These are phyloP conservation scores for Paramisgurnus dabryanus DNA, from an alignment of 2,113 vertebrate species.

Conservation along the genomic window DNA sequence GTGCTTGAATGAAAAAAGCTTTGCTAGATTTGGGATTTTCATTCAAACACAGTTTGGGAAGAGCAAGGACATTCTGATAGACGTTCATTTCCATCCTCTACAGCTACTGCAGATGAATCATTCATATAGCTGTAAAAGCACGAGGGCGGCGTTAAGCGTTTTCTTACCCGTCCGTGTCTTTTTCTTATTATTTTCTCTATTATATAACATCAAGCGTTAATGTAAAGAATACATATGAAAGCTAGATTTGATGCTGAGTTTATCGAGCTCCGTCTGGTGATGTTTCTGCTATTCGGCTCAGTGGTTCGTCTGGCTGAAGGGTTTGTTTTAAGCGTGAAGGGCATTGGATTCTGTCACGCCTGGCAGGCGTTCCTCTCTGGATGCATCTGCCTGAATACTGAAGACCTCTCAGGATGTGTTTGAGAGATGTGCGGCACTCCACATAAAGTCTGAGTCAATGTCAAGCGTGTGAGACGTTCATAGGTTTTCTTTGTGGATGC, in stretches of 20 bases:
- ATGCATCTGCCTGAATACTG: conserved; percentile 32
- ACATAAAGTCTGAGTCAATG: conserved; percentile 1
- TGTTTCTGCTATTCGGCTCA: neutral
- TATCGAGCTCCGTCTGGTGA: neutral
- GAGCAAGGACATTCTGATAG: conserved; percentile 10
- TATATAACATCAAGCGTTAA: neutral
- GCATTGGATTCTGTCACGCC: conserved; percentile 32
- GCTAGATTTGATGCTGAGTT: neutral
- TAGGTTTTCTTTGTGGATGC: conserved; percentile 6
- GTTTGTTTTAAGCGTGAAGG: conserved; percentile 47
- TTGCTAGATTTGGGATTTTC: neutral
- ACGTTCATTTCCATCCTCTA: conserved; percentile 20
- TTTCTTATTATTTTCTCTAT: neutral
- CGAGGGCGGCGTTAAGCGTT: neutral
- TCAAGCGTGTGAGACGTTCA: conserved; percentile 8
- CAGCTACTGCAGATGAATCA: conserved; percentile 46
- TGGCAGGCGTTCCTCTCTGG: conserved; percentile 5
- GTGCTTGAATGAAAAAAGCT: neutral
- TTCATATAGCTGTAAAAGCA: conserved; percentile 33
- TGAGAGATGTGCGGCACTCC: neutral
- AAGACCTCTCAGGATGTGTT: conserved; percentile 7
- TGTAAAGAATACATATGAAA: neutral
- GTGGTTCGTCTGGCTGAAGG: conserved; percentile 13
- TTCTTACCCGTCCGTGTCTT: conserved; percentile 2
- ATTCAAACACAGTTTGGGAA: no score